phyloP scores from a whole-genome alignment of 2,797 vertebrate species.

The Gallinago nigripennis region DNA sequence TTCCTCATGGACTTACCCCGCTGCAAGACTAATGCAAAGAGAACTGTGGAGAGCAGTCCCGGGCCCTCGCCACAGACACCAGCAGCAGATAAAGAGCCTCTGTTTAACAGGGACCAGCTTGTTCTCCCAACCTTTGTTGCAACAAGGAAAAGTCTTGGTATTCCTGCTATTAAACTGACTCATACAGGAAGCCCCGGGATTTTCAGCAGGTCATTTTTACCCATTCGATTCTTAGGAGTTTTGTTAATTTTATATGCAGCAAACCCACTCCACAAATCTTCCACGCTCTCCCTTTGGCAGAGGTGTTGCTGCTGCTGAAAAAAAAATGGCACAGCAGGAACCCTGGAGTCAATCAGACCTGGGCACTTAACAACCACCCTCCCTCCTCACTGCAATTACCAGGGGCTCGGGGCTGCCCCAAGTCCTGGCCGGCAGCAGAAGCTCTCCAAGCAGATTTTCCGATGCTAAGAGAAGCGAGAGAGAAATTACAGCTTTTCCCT shows the following conservation, averaged over 20 bases:
- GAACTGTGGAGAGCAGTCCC: neutral
- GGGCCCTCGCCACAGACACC: neutral
- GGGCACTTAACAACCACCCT: neutral
- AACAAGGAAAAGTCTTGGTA: neutral
- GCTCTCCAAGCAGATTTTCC: neutral
- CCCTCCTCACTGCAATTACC: neutral
- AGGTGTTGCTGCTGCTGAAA: neutral
- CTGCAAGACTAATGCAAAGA: neutral
- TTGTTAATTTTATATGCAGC: neutral
- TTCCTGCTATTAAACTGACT: neutral
- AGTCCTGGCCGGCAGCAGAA: accelerated
- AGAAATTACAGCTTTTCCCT: neutral
- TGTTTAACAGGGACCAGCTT: neutral
- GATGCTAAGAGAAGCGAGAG: neutral
- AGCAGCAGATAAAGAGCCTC: neutral
- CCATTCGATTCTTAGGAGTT: neutral
- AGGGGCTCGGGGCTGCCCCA: neutral
- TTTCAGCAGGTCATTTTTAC: neutral
- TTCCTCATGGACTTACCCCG: neutral
- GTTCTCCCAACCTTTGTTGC: neutral
- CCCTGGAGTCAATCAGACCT: neutral
- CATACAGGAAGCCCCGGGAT: neutral
- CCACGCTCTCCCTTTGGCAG: neutral
- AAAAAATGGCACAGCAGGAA: neutral
- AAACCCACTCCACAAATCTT: neutral